phyloP scores from a whole-genome alignment of 2,797 vertebrate genomes.

The Pseudochirops cupreus region DNA sequence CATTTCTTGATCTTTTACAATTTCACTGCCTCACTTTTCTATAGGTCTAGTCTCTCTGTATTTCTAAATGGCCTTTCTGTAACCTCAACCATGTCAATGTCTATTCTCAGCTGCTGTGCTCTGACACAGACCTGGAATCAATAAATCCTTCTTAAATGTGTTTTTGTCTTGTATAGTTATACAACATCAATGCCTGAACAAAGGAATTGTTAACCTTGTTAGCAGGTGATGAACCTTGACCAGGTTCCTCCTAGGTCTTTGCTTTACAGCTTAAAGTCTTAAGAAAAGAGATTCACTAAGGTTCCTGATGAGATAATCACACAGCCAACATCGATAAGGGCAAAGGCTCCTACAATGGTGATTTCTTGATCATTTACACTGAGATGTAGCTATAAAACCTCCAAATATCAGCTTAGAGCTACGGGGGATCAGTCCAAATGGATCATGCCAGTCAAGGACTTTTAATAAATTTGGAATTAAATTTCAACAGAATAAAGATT shows the following conservation, averaged over 20 bases:
- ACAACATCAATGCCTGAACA: background rate
- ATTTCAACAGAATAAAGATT: background rate
- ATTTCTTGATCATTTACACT: background rate
- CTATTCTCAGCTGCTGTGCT: background rate
- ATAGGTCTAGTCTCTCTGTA: background rate
- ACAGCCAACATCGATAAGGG: background rate
- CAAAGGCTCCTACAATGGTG: background rate
- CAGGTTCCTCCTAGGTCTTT: background rate
- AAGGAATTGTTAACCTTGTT: background rate
- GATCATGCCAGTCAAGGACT: background rate
- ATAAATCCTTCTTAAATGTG: background rate
- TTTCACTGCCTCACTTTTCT: background rate
- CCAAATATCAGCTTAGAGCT: background rate
- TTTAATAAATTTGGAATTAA: background rate
- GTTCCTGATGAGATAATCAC: background rate
- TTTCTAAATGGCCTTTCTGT: background rate
- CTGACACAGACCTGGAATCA: background rate
- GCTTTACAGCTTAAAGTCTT: background rate
- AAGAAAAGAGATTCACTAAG: background rate
- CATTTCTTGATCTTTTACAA: no score
- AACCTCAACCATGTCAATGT: background rate
- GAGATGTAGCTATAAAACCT: background rate
- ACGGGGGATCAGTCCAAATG: background rate
- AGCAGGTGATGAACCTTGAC: background rate
- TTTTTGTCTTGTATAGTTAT: background rate